Evolutionary conservation across 2,797 vertebrate genomes (phyloP).

Genomic region (Coranthus polyacanthus): DNA sequence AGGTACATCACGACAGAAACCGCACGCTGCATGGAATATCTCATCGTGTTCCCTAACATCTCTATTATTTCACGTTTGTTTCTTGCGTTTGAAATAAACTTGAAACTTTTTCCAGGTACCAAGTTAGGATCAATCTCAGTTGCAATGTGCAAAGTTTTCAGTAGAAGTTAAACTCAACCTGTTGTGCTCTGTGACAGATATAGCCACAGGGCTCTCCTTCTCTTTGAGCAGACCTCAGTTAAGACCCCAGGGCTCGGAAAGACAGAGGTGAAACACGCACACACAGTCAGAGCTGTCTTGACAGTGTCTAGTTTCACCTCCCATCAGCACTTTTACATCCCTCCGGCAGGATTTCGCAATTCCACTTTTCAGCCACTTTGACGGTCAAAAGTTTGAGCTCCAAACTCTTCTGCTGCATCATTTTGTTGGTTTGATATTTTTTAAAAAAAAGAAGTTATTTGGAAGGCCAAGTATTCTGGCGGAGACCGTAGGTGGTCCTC

Average conservation of each 20-base stretch:
- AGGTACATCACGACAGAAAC: conserved; percentile 19
- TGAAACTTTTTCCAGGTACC: conserved; percentile 28
- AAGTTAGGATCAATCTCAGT: conserved; percentile 41
- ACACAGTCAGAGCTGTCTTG: conserved; percentile 68
- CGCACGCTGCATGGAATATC: too few relatives aligned
- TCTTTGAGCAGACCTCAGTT: conserved; percentile 69
- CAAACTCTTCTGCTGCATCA: conserved; percentile 54
- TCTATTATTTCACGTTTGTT: not conserved
- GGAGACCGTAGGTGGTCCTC: conserved; percentile 41
- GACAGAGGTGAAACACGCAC: conserved; percentile 64
- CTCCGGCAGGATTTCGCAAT: conserved; percentile 75
- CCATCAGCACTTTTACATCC: conserved; percentile 82
- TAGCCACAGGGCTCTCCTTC: conserved; percentile 74
- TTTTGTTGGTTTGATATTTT: conserved; percentile 38
- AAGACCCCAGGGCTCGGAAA: conserved; percentile 75
- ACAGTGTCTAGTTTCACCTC: conserved; percentile 79
- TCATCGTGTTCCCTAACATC: not conserved
- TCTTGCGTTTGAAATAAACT: too few relatives aligned
- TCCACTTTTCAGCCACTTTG: conserved; percentile 72
- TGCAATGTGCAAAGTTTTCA: conserved; percentile 55
- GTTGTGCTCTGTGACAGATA: conserved; percentile 72
- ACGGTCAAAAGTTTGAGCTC: conserved; percentile 69
- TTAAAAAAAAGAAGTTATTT: conserved; percentile 9
- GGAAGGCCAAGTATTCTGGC: conserved; percentile 6
- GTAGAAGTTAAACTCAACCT: conserved; percentile 60